A percentile compares a stretch with the other conserved stretches of the same genome.
These are phyloP conservation scores for Caenorhabditis briggsae DNA, from an alignment of 1,140 invertebrate species.

Conservation along the genomic window DNA sequence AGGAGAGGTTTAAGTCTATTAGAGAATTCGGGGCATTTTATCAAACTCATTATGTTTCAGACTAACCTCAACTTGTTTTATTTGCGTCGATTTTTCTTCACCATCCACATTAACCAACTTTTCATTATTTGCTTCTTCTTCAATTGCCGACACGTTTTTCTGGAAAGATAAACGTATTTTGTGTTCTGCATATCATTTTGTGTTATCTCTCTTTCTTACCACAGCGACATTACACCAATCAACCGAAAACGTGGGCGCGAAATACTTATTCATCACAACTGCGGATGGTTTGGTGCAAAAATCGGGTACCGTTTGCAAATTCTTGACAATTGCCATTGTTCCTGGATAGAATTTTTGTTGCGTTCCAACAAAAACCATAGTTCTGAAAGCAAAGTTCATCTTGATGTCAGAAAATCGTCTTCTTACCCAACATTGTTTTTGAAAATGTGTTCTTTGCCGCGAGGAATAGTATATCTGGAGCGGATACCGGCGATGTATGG, in stretches of 20 bases:
- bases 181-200: background rate
- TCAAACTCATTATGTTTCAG: background rate
- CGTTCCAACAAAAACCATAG: constrained; percentile 73
- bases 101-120: constrained; percentile 8
- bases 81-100: background rate
- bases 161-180: constrained; percentile 58
- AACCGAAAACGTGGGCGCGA: constrained; percentile 66
- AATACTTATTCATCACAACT: constrained; percentile 73
- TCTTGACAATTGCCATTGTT: constrained; percentile 68
- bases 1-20: too few species aligned
- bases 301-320: constrained; percentile 68
- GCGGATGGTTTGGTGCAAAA: constrained; percentile 69
- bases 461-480: constrained; percentile 58
- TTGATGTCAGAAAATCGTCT: background rate
- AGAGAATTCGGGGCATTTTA: background rate
- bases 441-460: constrained; percentile 57
- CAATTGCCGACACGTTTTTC: constrained; percentile 71
- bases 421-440: constrained; percentile 52
- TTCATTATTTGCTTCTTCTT: constrained; percentile 45
- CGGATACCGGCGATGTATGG: constrained; percentile 75
- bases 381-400: constrained; percentile 61
- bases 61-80: background rate
- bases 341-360: constrained; percentile 74
- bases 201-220: constrained; percentile 64
- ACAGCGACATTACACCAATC: constrained; percentile 75